Conservation (phyloP, 1,140 invertebrate genomes). For the Monochamus saltuarius region DNA sequence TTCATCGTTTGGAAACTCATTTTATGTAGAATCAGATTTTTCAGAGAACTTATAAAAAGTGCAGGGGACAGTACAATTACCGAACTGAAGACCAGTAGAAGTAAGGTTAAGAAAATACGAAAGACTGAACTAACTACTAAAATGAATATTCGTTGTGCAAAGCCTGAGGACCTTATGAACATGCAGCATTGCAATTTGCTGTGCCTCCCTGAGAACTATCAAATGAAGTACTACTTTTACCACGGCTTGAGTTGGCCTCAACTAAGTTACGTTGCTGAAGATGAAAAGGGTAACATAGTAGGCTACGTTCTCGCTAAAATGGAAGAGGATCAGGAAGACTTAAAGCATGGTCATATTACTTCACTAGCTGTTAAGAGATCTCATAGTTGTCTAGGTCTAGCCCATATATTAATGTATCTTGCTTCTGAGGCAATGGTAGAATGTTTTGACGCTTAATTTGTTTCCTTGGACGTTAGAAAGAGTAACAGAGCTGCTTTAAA, state of each 20-base stretch:
- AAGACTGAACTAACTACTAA: slow-evolving; percentile 49
- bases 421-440: slow-evolving; percentile 86
- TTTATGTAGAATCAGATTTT: slow-evolving; percentile 81
- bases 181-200: slow-evolving; percentile 99
- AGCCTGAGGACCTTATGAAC: slow-evolving; percentile 95
- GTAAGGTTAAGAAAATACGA: slow-evolving; percentile 60
- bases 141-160: slow-evolving; percentile 87
- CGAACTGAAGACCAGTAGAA: slow-evolving; percentile 57
- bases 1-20: slow-evolving; percentile 89
- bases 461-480: slow-evolving; percentile 96
- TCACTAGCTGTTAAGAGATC: slow-evolving; percentile 92
- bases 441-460: slow-evolving; percentile 95
- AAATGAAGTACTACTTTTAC: slow-evolving; percentile 99
- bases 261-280: slow-evolving; percentile 98
- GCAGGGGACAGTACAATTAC: slow-evolving; percentile 60
- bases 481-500: slow-evolving; percentile 98
- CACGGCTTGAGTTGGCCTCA: slow-evolving; percentile 99
- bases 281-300: slow-evolving; percentile 76
- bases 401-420: slow-evolving; percentile 98
- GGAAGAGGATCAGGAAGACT: slow-evolving; percentile 98
- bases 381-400: slow-evolving; percentile 88
- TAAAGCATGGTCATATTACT: slow-evolving; percentile 98
- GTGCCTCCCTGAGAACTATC: slow-evolving; percentile 99
- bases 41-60: slow-evolving; percentile 79
- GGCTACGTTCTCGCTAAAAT: slow-evolving; percentile 91